phyloP scores from a whole-genome alignment of 1,140 invertebrate species.

The Drosophila auraria region DNA sequence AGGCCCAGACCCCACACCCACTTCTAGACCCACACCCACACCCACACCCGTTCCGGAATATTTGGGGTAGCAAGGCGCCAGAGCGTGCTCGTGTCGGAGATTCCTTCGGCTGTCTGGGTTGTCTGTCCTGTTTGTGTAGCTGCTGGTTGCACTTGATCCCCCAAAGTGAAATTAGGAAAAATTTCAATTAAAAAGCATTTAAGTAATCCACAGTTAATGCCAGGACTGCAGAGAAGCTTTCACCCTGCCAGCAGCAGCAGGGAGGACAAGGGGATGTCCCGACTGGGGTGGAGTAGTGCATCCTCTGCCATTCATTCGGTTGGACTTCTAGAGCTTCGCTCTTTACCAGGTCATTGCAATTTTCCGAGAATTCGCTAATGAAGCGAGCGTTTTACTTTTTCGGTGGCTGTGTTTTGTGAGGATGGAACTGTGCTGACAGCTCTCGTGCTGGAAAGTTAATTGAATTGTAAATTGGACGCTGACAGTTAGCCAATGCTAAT shows the following conservation, averaged over 20 bases:
- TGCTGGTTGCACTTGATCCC: constrained; percentile 80
- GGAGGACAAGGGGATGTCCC: neutral
- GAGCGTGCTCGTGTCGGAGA: constrained; percentile 58
- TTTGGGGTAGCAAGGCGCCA: constrained; percentile 73
- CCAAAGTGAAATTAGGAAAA: constrained; percentile 83
- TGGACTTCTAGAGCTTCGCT: constrained; percentile 2
- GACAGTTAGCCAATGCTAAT: constrained; percentile 55
- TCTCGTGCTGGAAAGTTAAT: constrained; percentile 71
- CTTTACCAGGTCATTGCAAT: constrained; percentile 74
- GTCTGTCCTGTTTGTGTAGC: constrained; percentile 58
- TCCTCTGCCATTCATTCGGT: constrained; percentile 20
- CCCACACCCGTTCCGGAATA: neutral
- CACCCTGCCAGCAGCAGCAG: constrained; percentile 1
- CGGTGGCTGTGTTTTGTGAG: neutral
- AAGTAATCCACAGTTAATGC: constrained; percentile 82
- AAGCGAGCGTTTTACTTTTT: constrained; percentile 63
- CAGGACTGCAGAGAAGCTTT: constrained; percentile 58
- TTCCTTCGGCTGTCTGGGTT: constrained; percentile 15
- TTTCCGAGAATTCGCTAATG: constrained; percentile 75
- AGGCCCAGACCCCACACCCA: constrained; percentile 6
- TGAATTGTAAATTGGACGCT: constrained; percentile 76
- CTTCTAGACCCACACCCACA: neutral
- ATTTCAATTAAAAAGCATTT: constrained; percentile 84
- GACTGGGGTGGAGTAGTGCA: constrained; percentile 22
- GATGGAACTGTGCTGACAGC: constrained; percentile 66